A percentile compares a stretch with the other conserved stretches of the same genome.
phyloP scores from a whole-genome alignment of 2,888 invertebrate species.

The Nomada goodeniana region DNA sequence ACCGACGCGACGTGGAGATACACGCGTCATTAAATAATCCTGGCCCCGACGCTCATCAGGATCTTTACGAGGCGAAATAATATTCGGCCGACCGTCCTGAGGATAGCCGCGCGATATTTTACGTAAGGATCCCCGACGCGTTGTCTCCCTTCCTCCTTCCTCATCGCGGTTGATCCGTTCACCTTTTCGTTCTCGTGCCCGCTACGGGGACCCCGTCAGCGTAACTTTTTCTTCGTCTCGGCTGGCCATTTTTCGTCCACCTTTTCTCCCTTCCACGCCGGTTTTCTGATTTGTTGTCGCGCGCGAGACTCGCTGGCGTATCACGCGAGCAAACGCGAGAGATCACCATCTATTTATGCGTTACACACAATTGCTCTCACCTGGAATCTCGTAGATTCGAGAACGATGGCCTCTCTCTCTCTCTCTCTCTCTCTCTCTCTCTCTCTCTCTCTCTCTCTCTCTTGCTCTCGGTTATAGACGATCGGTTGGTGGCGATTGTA shows the following conservation, averaged over 20 bases:
- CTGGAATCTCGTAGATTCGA: not conserved
- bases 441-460: no score
- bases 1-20: slow-evolving; percentile 62
- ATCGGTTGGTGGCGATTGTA: not conserved
- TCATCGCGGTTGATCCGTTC: not conserved
- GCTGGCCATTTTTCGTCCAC: slow-evolving; percentile 24
- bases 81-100: slow-evolving; percentile 73
- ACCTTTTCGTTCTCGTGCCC: not conserved
- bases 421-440: no score
- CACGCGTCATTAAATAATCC: slow-evolving; percentile 82
- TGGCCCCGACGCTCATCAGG: slow-evolving; percentile 79
- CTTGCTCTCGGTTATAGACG: no score
- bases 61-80: slow-evolving; percentile 81
- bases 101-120: slow-evolving; percentile 68
- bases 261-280: not conserved
- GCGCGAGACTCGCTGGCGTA: slow-evolving; percentile 30
- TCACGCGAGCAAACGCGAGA: slow-evolving; percentile 41
- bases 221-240: slow-evolving; percentile 10
- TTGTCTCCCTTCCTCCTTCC: not conserved
- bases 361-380: slow-evolving; percentile 1
- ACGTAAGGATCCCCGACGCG: slow-evolving; percentile 65
- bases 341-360: slow-evolving; percentile 33
- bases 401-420: no score
- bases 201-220: not conserved
- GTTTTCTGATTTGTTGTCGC: slow-evolving; percentile 25